These are phyloP conservation scores for Diplodus sargus DNA, from an alignment of 2,797 vertebrate genomes.

Conservation along the genomic window DNA sequence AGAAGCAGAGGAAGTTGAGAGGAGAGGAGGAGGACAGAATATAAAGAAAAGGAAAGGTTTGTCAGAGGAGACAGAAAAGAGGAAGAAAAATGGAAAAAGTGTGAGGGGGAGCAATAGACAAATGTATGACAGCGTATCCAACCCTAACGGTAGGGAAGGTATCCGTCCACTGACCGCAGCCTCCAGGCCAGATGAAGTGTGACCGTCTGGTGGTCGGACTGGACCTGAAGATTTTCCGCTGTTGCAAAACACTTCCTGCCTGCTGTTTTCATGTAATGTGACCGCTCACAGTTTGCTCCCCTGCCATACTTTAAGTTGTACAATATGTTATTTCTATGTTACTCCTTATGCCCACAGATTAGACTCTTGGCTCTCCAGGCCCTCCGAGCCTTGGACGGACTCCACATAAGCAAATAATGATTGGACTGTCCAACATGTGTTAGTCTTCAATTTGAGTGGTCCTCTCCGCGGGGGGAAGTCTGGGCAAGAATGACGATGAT, in stretches of 20 bases:
- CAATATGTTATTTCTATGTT: constrained; percentile 81
- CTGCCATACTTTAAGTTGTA: constrained; percentile 79
- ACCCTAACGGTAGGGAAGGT: constrained; percentile 71
- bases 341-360: constrained; percentile 80
- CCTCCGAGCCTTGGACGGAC: constrained; percentile 72
- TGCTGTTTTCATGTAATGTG: constrained; percentile 83
- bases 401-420: constrained; percentile 78
- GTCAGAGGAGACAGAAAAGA: constrained; percentile 25
- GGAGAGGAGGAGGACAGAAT: constrained; percentile 16
- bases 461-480: constrained; percentile 76
- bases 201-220: constrained; percentile 84
- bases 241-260: constrained; percentile 86
- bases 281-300: constrained; percentile 79
- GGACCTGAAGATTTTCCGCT: constrained; percentile 85
- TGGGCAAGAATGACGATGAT: constrained; percentile 76
- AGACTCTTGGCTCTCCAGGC: constrained; percentile 74
- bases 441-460: constrained; percentile 82
- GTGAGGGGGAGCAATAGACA: constrained; percentile 59
- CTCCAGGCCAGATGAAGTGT: constrained; percentile 83
- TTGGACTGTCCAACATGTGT: constrained; percentile 81
- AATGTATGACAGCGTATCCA: constrained; percentile 73
- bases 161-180: constrained; percentile 81
- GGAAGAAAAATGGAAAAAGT: constrained; percentile 46
- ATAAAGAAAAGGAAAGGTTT: constrained; percentile 28
- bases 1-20: constrained; percentile 20